Evolutionary conservation across 2,797 vertebrate genomes (phyloP).

Genomic region (Buceros bicornis): DNA sequence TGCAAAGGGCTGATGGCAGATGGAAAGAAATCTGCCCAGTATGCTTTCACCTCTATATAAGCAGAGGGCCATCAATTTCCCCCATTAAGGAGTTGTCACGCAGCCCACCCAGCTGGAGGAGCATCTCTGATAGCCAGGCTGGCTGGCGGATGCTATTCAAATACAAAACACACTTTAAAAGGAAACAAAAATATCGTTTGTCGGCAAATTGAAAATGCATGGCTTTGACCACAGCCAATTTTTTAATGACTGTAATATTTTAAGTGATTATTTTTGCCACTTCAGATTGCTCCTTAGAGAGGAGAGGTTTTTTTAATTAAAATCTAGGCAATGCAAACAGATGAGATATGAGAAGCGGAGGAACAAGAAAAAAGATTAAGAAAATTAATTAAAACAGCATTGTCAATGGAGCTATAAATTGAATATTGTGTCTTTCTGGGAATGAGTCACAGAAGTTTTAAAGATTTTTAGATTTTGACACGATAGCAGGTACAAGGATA

Average conservation of each 20-base stretch:
- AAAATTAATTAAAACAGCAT: slow-evolving; percentile 82
- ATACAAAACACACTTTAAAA: slow-evolving; percentile 81
- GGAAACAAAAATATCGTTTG: slow-evolving; percentile 80
- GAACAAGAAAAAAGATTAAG: slow-evolving; percentile 79
- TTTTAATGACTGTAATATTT: slow-evolving; percentile 87
- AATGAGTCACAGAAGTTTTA: slow-evolving; percentile 39
- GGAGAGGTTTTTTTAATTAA: slow-evolving; percentile 82
- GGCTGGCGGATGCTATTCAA: slow-evolving; percentile 79
- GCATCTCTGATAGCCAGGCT: slow-evolving; percentile 79
- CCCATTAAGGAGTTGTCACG: slow-evolving; percentile 85
- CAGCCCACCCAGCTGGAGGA: slow-evolving; percentile 85
- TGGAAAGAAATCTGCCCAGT: slow-evolving; percentile 85
- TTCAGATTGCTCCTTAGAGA: slow-evolving; percentile 84
- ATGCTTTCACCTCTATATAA: slow-evolving; percentile 78
- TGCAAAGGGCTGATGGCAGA: slow-evolving; percentile 83
- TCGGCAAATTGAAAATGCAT: slow-evolving; percentile 82
- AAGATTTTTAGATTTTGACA: slow-evolving; percentile 35
- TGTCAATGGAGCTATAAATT: slow-evolving; percentile 77
- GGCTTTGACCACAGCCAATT: slow-evolving; percentile 79
- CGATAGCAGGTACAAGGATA: slow-evolving; percentile 23
- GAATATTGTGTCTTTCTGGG: slow-evolving; percentile 65
- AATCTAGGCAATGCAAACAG: slow-evolving; percentile 82
- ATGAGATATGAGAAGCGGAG: slow-evolving; percentile 78
- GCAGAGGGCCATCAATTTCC: slow-evolving; percentile 83
- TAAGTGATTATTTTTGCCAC: slow-evolving; percentile 87